Evolutionary conservation across 2,113 vertebrate species (phyloP).

Genomic region (Panthera tigris): DNA sequence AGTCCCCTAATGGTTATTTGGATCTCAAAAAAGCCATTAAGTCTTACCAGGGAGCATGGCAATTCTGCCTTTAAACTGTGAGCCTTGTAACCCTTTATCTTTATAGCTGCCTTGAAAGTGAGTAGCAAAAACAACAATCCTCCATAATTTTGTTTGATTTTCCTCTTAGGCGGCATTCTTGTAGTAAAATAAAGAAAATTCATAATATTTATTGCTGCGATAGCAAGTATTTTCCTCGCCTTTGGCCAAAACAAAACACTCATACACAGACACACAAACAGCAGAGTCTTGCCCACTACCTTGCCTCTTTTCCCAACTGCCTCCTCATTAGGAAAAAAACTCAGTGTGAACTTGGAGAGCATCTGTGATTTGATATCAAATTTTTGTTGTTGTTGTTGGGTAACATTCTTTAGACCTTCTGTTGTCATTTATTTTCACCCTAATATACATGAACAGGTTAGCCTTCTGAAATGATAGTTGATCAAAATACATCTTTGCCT

Average conservation of each 20-base stretch:
- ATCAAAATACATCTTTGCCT: not conserved
- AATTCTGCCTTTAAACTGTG: not conserved
- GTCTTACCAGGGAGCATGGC: not conserved
- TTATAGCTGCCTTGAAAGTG: slow-evolving; percentile 58
- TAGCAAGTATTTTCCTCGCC: slow-evolving; percentile 60
- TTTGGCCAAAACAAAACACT: slow-evolving; percentile 61
- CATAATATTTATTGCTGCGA: slow-evolving; percentile 54
- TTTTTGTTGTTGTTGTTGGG: not conserved
- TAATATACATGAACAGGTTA: not conserved
- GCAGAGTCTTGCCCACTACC: not conserved
- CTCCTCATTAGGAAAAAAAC: not conserved
- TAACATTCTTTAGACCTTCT: not conserved
- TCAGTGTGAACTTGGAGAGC: not conserved
- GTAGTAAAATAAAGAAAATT: slow-evolving; percentile 63
- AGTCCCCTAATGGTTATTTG: not conserved
- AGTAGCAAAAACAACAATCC: slow-evolving; percentile 15
- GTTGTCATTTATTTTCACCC: not conserved
- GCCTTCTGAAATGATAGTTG: not conserved
- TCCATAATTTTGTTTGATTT: slow-evolving; percentile 62
- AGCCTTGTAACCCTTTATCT: slow-evolving; percentile 52
- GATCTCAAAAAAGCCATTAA: not conserved
- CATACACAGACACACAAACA: not conserved
- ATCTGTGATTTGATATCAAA: not conserved
- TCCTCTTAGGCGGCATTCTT: slow-evolving; percentile 66
- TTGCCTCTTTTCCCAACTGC: not conserved